phyloP scores from a whole-genome alignment of 2,797 vertebrate genomes.

The Pampus argenteus region DNA sequence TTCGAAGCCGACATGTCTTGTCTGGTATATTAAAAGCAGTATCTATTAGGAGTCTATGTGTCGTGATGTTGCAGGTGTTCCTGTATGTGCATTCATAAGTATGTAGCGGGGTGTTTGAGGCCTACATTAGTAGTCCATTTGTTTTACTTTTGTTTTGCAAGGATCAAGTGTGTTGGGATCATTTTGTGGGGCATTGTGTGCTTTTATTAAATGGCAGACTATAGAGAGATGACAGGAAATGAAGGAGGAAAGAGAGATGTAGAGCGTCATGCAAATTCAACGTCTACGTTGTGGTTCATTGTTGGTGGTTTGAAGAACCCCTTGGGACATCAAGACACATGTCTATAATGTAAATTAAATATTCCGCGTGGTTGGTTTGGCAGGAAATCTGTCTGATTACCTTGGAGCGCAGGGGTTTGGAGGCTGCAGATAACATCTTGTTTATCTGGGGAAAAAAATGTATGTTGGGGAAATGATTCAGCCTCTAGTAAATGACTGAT shows the following conservation, averaged over 20 bases:
- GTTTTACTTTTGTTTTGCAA: not conserved
- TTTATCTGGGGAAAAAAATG: too few species aligned
- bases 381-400: not conserved
- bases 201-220: not conserved
- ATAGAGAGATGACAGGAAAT: not conserved
- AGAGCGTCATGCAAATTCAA: not conserved
- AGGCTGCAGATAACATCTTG: not conserved
- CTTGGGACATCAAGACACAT: too few species aligned
- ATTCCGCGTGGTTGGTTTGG: not conserved
- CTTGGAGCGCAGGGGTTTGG: not conserved
- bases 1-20: not conserved
- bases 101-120: too few species aligned
- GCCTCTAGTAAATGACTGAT: not conserved
- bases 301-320: not conserved
- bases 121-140: too few species aligned
- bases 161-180: not conserved
- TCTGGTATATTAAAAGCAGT: not conserved
- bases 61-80: constrained; percentile 18
- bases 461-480: too few species aligned
- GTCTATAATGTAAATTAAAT: not conserved
- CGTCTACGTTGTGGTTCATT: not conserved
- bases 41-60: not conserved
- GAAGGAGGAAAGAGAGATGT: too few species aligned
- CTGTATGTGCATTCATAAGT: not conserved
- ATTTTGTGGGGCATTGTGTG: not conserved